Base-by-base conservation (phyloP, 2,888 invertebrate species). In the Xestia sexstrigata region DNA sequence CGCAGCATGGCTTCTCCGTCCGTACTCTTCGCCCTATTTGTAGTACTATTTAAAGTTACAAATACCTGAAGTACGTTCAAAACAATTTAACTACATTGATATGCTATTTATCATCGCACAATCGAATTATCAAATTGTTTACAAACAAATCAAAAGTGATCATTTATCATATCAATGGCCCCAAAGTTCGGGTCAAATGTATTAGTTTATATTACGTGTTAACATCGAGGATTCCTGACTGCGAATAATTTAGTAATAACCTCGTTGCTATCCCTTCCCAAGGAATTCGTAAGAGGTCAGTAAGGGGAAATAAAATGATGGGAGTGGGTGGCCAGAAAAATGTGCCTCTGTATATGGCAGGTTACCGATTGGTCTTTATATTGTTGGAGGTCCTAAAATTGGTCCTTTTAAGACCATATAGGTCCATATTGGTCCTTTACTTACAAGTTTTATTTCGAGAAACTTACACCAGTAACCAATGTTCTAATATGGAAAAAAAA, bases 151-250 rank as follows among this genome's bases (percentile, higher is more conserved):
- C 65, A 52, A 49, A 58, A 52, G 45, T 13, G 35, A 66, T 60
- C 73, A 78, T 75, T 74, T 78, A 71, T 83, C 65, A 74, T 69
- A 67, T 23, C 66, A 79, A 67, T 55, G 79, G 26, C 69, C 74
- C 67, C 39, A 49, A 73, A 75, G 67, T 76, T 62, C 60, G 58
- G 82, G 85, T 79, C 86, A 86, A 82, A 82, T 85, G 60, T 79
- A 82, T 81, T 85, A 77, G 66, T 75, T 73, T 74, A 71, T 74
- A 75, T 77, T 70, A 85, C 77, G 77, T 77, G 60, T 74, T 68
- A 67, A 35, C 47, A 47, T 45, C 1, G 58, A 76, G 70, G 26
- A 70, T 69, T 72, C 63, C 35, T 42, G 67, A 39, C 39, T 58
- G 65, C 60, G 69, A 65, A 66, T 66, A 60, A 62, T 55, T 30